These are phyloP conservation scores for Labeo calbasu DNA, from an alignment of 2,797 vertebrate species.

Conservation along the genomic window DNA sequence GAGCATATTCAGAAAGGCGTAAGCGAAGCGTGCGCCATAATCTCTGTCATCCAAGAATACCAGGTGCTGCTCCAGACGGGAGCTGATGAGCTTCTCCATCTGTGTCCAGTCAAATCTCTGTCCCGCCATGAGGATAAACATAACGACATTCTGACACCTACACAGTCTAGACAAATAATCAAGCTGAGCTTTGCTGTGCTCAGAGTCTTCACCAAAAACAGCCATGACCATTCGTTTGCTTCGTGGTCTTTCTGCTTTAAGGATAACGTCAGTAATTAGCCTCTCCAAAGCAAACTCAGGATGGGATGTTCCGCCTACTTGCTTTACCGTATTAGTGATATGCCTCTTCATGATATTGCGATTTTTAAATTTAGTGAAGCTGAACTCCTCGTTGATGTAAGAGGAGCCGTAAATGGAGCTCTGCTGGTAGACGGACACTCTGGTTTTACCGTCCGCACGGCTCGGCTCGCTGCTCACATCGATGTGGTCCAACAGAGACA, in stretches of 20 bases:
- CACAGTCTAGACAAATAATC: constrained; percentile 75
- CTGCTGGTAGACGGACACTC: constrained; percentile 82
- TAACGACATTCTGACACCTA: constrained; percentile 81
- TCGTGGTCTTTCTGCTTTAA: constrained; percentile 66
- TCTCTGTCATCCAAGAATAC: constrained; percentile 75
- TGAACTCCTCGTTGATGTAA: constrained; percentile 75
- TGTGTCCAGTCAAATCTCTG: constrained; percentile 65
- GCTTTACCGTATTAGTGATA: constrained; percentile 68
- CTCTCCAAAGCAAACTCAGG: constrained; percentile 80
- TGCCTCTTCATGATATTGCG: constrained; percentile 73
- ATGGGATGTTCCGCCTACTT: constrained; percentile 71
- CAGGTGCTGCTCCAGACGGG: constrained; percentile 80
- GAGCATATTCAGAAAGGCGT: constrained; percentile 81
- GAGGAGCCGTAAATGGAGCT: constrained; percentile 64
- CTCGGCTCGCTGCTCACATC: constrained; percentile 72
- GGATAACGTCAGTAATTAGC: constrained; percentile 75
- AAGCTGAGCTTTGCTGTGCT: constrained; percentile 74
- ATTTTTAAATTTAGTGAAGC: constrained; percentile 68
- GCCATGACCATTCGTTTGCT: constrained; percentile 75
- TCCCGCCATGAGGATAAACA: constrained; percentile 83
- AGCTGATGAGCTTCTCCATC: constrained; percentile 75
- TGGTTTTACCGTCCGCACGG: constrained; percentile 56
- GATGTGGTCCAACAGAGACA: constrained; percentile 77
- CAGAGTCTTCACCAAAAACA: constrained; percentile 78
- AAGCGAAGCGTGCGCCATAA: constrained; percentile 79